Evolutionary conservation across 2,113 vertebrate species (phyloP).

Genomic region (Hydropotes inermis): DNA sequence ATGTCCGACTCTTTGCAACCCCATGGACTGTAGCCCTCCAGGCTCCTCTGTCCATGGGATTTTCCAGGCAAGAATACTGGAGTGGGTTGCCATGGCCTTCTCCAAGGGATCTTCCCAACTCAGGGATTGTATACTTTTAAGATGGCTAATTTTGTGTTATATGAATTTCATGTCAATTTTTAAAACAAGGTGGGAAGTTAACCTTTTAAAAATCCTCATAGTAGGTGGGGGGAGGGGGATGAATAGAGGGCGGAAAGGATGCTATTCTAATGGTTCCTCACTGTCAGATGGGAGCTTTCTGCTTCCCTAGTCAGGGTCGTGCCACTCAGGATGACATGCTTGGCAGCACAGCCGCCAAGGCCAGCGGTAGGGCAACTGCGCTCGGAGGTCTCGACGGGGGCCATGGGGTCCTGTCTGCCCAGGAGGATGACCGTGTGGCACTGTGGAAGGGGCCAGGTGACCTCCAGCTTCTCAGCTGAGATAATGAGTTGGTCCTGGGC

Average conservation of each 20-base stretch:
- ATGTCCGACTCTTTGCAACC: too few relatives aligned
- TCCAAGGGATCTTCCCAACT: neutral
- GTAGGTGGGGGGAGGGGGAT: neutral
- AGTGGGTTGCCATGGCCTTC: too few relatives aligned
- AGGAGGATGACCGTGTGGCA: neutral
- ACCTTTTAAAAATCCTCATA: neutral
- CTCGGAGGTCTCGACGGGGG: neutral
- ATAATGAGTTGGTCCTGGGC: neutral
- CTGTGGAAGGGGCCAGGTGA: neutral
- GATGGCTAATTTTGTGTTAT: neutral
- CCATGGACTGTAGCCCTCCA: too few relatives aligned
- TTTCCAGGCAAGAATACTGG: too few relatives aligned
- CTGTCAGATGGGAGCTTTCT: neutral
- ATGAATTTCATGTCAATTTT: neutral
- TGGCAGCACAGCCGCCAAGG: neutral
- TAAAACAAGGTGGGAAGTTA: neutral
- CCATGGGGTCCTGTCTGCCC: neutral
- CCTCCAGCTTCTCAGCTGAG: neutral
- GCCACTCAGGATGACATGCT: neutral
- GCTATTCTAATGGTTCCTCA: neutral
- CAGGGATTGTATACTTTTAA: neutral
- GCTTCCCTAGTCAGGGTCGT: neutral
- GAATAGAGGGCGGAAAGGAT: neutral
- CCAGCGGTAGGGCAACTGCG: neutral
- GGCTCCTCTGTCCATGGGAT: too few relatives aligned